Conservation (phyloP, 1,140 invertebrate species). For the Lordiphosa stackelbergi region DNA sequence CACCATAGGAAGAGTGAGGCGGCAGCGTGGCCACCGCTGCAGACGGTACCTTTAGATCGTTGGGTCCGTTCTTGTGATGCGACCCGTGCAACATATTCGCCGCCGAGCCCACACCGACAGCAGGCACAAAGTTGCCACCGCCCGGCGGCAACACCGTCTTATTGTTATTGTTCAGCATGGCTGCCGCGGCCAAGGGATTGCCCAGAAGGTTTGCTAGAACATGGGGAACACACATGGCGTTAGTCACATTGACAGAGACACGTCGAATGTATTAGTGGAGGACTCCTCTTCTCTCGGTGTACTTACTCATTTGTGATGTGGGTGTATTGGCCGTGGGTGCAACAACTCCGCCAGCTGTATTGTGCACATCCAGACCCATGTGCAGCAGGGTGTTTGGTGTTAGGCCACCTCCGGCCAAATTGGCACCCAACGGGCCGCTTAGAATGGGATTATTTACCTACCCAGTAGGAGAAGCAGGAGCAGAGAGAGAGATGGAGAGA, state of each 20-base stretch:
- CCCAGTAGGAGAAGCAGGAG: neutral
- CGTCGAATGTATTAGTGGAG: slow-evolving; percentile 21
- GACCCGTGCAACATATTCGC: slow-evolving; percentile 15
- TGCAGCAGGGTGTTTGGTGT: slow-evolving; percentile 33
- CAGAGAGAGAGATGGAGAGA: neutral
- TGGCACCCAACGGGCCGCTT: slow-evolving; percentile 23
- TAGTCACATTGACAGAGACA: slow-evolving; percentile 1
- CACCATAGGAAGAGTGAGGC: slow-evolving; percentile 23
- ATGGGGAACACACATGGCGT: neutral
- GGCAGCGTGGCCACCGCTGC: neutral
- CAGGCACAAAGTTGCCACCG: slow-evolving; percentile 35
- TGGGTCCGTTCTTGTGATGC: slow-evolving; percentile 59
- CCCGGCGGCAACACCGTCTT: slow-evolving; percentile 41
- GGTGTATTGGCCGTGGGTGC: slow-evolving; percentile 29
- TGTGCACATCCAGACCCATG: slow-evolving; percentile 48
- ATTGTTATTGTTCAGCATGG: slow-evolving; percentile 65
- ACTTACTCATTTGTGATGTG: slow-evolving; percentile 59
- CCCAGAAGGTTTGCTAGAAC: slow-evolving; percentile 47
- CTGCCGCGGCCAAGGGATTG: slow-evolving; percentile 53
- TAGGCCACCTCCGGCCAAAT: slow-evolving; percentile 41
- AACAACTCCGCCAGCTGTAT: slow-evolving; percentile 44
- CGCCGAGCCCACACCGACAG: neutral
- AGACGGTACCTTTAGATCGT: slow-evolving; percentile 30
- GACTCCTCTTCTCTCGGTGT: neutral
- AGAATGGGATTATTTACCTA: slow-evolving; percentile 61